These are phyloP conservation scores for Oreamnos americanus DNA, from an alignment of 2,113 vertebrate species.

Conservation along the genomic window DNA sequence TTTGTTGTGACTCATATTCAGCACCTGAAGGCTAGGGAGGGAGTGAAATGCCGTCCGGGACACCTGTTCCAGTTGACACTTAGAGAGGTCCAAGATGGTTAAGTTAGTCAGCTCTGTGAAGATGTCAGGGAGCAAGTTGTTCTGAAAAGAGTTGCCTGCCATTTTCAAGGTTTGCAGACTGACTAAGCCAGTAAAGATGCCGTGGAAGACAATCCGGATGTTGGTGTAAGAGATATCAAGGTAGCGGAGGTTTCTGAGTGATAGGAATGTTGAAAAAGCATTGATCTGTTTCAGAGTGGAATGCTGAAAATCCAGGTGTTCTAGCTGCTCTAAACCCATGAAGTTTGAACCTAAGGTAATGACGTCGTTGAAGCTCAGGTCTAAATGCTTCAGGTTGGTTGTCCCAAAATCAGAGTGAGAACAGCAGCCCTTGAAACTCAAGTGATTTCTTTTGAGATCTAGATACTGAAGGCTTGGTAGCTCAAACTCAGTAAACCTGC, in stretches of 20 bases:
- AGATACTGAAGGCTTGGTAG: conserved; percentile 74
- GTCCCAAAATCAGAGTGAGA: accelerated
- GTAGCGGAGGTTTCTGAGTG: conserved; percentile 78
- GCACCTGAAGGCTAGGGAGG: conserved; percentile 71
- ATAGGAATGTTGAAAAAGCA: conserved; percentile 73
- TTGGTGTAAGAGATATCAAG: conserved; percentile 84
- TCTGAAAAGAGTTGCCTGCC: conserved; percentile 80
- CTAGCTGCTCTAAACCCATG: conserved; percentile 69
- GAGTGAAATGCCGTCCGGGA: conserved; percentile 66
- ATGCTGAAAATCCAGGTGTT: conserved; percentile 80
- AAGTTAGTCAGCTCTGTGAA: conserved; percentile 79
- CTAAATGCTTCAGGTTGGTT: conserved; percentile 76
- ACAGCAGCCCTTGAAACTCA: conserved; percentile 72
- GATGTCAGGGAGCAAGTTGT: conserved; percentile 65
- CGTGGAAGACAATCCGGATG: conserved; percentile 64
- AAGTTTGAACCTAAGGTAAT: conserved; percentile 70
- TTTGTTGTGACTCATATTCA: conserved; percentile 84
- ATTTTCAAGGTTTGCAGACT: conserved; percentile 82
- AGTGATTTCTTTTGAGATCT: conserved; percentile 79
- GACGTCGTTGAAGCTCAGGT: conserved; percentile 81
- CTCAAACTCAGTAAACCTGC: neutral
- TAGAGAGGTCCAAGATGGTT: conserved; percentile 81
- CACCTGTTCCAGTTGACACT: conserved; percentile 78
- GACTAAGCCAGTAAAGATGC: conserved; percentile 76
- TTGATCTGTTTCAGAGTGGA: conserved; percentile 66